Evolutionary conservation across 1,140 invertebrate species (phyloP).

Genomic region (Fopius arisanus): DNA sequence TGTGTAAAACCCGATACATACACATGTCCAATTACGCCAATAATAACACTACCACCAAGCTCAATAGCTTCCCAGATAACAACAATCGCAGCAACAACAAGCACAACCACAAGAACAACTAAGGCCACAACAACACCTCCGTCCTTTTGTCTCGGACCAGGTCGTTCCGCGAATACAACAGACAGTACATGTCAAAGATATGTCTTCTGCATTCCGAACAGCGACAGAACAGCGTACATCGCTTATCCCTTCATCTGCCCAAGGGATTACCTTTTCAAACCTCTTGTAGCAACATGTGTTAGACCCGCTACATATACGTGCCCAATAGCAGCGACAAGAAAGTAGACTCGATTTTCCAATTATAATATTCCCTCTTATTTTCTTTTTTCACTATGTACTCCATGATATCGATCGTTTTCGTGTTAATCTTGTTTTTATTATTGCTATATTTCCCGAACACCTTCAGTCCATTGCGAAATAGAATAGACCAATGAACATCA

Average conservation of each 20-base stretch:
- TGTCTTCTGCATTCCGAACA: slow-evolving; percentile 11
- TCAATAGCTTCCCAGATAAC: neutral
- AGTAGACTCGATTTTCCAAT: too few species aligned
- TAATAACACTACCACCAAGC: neutral
- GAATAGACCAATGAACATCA: neutral
- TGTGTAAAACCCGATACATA: slow-evolving; percentile 18
- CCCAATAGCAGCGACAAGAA: neutral
- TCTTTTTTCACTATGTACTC: too few species aligned
- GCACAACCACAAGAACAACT: too few species aligned
- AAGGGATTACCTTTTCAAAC: slow-evolving; percentile 16
- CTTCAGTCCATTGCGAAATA: neutral
- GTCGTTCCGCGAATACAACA: slow-evolving; percentile 12
- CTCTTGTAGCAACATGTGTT: slow-evolving; percentile 24
- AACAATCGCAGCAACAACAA: neutral
- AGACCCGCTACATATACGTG: neutral
- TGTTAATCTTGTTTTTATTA: too few species aligned
- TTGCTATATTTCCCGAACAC: neutral
- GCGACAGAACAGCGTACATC: neutral
- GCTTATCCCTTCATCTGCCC: slow-evolving; percentile 24
- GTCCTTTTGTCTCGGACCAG: neutral
- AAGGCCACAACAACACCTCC: neutral
- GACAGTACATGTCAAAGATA: slow-evolving; percentile 31
- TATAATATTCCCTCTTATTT: too few species aligned
- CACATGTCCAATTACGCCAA: neutral
- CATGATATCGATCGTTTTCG: too few species aligned